Base-by-base conservation (phyloP, 2,113 vertebrate species). In the Girardinichthys multiradiatus region DNA sequence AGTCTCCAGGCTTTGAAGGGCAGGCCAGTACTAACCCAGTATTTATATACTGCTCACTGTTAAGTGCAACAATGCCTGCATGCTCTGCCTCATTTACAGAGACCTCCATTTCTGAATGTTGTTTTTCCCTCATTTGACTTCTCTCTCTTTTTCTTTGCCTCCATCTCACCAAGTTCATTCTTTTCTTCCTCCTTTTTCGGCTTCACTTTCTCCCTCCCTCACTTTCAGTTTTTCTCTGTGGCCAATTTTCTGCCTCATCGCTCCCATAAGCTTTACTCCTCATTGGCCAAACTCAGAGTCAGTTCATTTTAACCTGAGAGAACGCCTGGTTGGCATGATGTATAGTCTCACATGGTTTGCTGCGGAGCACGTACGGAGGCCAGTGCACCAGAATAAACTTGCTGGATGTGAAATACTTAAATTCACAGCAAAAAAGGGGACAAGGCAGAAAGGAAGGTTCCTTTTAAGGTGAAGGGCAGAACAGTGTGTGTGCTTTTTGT, bases 191-290 rank as follows among this genome's bases (percentile, higher is more conserved):
- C 76, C 70, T 77, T 72, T 83, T 62, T 77, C 19, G 59, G 79
- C 70, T 79, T 80, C 64, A 74, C 33, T 69, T 65, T 70, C 71
- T 76, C 74, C 27, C 37, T 84, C 39, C 26, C 57, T 78, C 29
- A 19, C 74, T 77, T 79, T 64, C 72, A 45, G 63, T 83, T 81
- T 82, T 62, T 87, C 69, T 84, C 57, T 85, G 80, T 81, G 86
- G 81, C 81, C 84, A 90, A 90, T 92, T 92, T 91, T 91, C 87
- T 87, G 86, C 86, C 84, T 91, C 91, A 91, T 91, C 76, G 88
- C 92, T 88, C 82, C 87, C 91, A 89, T 90, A 91, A 91, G 91
- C 88, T 90, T 78, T 91, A 83, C 80, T 83, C 88, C 85, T 90
- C 91, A 77, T 91, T 90, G 89, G 81, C 81, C 88, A 89, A 89